Base-by-base conservation (phyloP, 2,888 invertebrate genomes). In the Apamea crenata region DNA sequence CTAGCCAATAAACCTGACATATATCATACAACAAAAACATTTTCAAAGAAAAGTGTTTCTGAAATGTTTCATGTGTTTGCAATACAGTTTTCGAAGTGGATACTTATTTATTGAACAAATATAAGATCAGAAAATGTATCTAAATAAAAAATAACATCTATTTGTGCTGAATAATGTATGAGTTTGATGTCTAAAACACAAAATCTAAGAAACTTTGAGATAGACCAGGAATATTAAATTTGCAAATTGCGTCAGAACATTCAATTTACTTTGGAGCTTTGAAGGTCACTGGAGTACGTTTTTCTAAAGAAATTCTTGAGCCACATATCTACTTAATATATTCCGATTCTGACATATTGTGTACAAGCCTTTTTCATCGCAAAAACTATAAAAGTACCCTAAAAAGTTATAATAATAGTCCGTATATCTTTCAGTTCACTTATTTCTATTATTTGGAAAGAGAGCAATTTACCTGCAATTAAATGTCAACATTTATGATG, bases 191-290 rank as follows among this genome's bases (percentile, higher is more conserved):
- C 88, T 85, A 75, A 79, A 86, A 90, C 85, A 86, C 82, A 87
- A 87, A 90, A 89, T 88, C 85, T 88, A 85, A 85, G 84, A 88
- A 89, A 89, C 83, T 90, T 90, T 82, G 80, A 86, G 80, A 88
- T 85, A 88, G 74, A 78, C 80, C 88, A 87, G 76, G 90, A 92
- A 91, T 91, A 93, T 92, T 91, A 90, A 91, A 90, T 91, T 90
- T 89, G 83, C 78, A 89, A 91, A 90, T 90, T 87, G 81, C 82
- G 88, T 86, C 86, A 87, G 90, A 91, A 90, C 91, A 92, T 91
- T 91, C 88, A 90, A 91, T 91, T 91, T 89, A 85, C 87, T 82
- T 87, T 84, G 83, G 85, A 88, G 78, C 89, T 91, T 91, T 88
- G 88, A 83, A 85, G 85, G 72, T 74, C 72, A 69, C 83, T 86